Base-by-base conservation (phyloP, 2,113 vertebrate species). In the Irena cyanogastra region DNA sequence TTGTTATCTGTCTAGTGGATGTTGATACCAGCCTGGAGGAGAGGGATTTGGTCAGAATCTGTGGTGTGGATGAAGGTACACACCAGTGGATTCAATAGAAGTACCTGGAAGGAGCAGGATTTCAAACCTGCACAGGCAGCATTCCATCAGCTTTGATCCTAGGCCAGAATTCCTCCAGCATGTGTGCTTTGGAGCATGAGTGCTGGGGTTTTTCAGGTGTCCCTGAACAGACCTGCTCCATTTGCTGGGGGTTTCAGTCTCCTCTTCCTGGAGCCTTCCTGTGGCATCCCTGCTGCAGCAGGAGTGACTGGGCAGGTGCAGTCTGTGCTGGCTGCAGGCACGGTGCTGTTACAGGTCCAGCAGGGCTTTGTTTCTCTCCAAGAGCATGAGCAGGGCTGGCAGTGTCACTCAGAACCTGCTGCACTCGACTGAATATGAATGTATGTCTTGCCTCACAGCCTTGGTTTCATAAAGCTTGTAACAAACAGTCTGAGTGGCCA, bases 301-400 rank as follows among this genome's bases (percentile, higher is more conserved):
- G 59, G 19, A 26, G 4, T 11, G 56, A 2, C 7, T 9, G 65
- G 44, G 44, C 6, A 1, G 22, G 1, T 5, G 28, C 54, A 54
- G 49, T 39, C 27, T 14, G 30, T n/a, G 16, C 75, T 65, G 77
- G 26, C 60, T 81, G 24, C 1, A 11, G 15, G n/a, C 69, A 39
- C 0, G 0, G 24, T 0, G 3, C 1, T 65, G 18, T 31, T 20
- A 4, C n/a, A 2, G 4, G 1, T 17, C 42, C 59, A 31, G 35
- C 14, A 1, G 52, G n/a, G 2, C 13, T 77, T 31, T 63, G 18
- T 26, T 72, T 59, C 33, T 42, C 23, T 24, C 0, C 14, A 11
- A 10, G 39, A 49, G 11, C 2, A 0, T 2, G 17, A 44, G 37
- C 14, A 24, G 39, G 27, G n/a, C 53, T 80, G 87, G 16, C 16